phyloP scores from a whole-genome alignment of 1,140 invertebrate genomes.

The Pomacea maculata region DNA sequence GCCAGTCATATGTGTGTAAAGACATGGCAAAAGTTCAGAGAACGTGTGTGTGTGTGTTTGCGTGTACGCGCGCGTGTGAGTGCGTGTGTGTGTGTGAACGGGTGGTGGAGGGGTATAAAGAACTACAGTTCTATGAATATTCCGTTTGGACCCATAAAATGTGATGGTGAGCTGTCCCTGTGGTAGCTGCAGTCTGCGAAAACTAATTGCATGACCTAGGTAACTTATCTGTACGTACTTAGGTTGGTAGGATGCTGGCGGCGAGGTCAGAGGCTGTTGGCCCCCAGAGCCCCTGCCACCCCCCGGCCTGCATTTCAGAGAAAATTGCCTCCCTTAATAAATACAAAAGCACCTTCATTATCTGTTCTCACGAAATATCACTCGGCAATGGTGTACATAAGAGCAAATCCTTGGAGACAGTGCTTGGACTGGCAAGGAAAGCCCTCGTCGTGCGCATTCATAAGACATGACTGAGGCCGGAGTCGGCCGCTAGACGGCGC shows the following conservation, averaged over 20 bases:
- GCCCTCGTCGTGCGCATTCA: background rate
- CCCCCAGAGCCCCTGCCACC: background rate
- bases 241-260: conserved; percentile 18
- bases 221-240: conserved; percentile 1
- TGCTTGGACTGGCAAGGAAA: background rate
- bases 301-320: background rate
- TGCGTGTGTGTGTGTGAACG: too few relatives aligned
- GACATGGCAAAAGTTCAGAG: too few relatives aligned
- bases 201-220: conserved; percentile 12
- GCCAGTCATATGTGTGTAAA: too few relatives aligned
- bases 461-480: conserved; percentile 5
- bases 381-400: conserved; percentile 12
- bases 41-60: too few relatives aligned
- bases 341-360: conserved; percentile 28
- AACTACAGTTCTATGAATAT: conserved; percentile 17
- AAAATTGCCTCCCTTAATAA: conserved; percentile 23
- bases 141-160: background rate
- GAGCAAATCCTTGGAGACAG: conserved; percentile 4
- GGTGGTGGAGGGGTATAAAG: too few relatives aligned
- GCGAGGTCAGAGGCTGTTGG: background rate
- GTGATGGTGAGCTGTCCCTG: background rate
- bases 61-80: too few relatives aligned
- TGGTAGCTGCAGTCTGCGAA: conserved; percentile 1
- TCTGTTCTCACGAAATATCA: conserved; percentile 20
- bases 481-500: background rate